A percentile compares a stretch with the other conserved stretches of the same genome.
phyloP scores from a whole-genome alignment of 1,140 invertebrate species.

The Megalopta genalis region DNA sequence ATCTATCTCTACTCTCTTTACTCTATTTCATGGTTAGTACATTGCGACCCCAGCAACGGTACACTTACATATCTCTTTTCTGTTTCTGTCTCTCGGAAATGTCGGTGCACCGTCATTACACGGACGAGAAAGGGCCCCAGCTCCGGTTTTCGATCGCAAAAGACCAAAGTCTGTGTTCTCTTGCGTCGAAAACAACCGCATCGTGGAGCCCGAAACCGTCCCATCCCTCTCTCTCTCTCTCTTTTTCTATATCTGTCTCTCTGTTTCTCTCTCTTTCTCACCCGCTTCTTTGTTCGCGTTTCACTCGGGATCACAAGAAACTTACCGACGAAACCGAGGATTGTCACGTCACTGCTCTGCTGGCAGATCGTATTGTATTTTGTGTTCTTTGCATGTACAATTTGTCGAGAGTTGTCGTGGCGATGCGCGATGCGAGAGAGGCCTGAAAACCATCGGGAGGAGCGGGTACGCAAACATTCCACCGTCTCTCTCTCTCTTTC shows the following conservation, averaged over 20 bases:
- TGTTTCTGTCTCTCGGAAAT: conserved; percentile 7
- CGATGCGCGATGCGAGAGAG: not conserved
- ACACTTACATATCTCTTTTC: not conserved
- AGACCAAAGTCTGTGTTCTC: too few species aligned
- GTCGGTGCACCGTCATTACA: not conserved
- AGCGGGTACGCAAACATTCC: too few species aligned
- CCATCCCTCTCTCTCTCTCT: too few species aligned
- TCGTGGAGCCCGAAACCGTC: too few species aligned
- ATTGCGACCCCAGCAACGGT: not conserved
- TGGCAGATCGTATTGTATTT: conserved; percentile 22
- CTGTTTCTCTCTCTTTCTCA: not conserved
- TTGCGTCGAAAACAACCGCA: too few species aligned
- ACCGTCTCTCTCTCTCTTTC: not conserved
- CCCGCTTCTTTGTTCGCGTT: conserved; percentile 1
- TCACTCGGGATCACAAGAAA: not conserved
- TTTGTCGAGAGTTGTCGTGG: not conserved
- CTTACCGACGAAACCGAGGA: not conserved
- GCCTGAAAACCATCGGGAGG: not conserved
- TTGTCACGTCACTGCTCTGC: not conserved
- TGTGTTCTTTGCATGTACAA: conserved; percentile 20
- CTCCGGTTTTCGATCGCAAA: not conserved
- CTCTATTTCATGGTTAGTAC: conserved; percentile 28
- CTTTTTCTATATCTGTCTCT: too few species aligned
- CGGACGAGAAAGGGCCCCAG: not conserved
- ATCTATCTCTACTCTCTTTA: conserved; percentile 35